Conservation (phyloP, 2,113 vertebrate genomes). For the Proteles cristata region DNA sequence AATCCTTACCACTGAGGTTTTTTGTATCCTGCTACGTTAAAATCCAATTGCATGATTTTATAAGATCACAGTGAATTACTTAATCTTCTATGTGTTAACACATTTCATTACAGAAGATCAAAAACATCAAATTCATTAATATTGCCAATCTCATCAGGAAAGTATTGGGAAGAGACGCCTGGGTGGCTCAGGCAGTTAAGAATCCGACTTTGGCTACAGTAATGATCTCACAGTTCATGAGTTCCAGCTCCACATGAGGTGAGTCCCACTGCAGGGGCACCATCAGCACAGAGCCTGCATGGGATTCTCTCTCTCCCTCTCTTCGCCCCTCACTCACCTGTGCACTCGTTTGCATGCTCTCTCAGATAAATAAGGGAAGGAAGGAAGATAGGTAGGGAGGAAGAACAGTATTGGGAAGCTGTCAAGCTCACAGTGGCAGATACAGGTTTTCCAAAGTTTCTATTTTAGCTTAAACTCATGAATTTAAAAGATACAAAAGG, state of each 20-base stretch:
- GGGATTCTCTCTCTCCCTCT: too few species aligned
- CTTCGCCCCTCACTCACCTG: too few species aligned
- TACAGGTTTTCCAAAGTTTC: neutral
- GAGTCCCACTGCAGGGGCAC: too few species aligned
- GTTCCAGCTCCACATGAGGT: too few species aligned
- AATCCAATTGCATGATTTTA: neutral
- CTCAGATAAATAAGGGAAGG: too few species aligned
- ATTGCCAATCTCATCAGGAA: neutral
- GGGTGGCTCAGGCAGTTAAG: too few species aligned
- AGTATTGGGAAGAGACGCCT: neutral
- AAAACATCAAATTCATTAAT: neutral
- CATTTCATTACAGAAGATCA: neutral
- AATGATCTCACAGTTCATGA: too few species aligned
- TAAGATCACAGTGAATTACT: neutral
- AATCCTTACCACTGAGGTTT: neutral
- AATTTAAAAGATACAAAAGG: neutral
- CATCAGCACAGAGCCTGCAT: too few species aligned
- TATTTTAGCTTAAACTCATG: constrained; percentile 18
- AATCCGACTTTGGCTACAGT: too few species aligned
- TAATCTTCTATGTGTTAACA: neutral
- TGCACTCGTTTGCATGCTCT: too few species aligned
- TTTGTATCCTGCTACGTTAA: neutral
- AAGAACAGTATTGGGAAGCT: neutral
- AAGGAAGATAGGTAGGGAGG: too few species aligned
- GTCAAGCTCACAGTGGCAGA: neutral